Evolutionary conservation across 64 coral and sea anemone genomes (phyloP).

Genomic region (Acropora yongei): DNA sequence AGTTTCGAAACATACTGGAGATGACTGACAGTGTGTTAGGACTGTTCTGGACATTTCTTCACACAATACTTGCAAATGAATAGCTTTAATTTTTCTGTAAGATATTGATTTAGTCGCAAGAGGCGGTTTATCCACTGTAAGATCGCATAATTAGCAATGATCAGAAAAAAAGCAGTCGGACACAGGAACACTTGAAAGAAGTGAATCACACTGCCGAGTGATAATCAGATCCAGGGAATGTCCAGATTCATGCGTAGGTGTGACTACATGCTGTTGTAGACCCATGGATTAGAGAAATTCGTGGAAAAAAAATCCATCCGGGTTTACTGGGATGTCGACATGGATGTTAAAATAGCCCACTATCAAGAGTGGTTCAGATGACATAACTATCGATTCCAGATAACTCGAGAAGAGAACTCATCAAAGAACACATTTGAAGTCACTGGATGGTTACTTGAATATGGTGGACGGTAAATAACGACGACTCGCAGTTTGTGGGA

Average conservation of each 20-base stretch:
- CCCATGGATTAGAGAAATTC: too few species aligned
- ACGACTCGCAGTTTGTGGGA: background rate
- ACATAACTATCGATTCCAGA: slow-evolving; percentile 20
- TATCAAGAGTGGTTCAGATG: slow-evolving; percentile 15
- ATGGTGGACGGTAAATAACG: slow-evolving; percentile 11
- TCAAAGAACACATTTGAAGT: slow-evolving; percentile 34
- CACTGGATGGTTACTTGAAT: slow-evolving; percentile 9
- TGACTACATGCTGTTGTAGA: too few species aligned
- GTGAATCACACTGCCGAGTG: too few species aligned
- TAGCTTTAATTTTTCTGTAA: slow-evolving; percentile 13
- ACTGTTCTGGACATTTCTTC: slow-evolving; percentile 15
- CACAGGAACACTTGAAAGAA: too few species aligned
- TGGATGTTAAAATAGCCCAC: background rate
- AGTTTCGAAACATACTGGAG: background rate
- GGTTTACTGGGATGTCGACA: background rate
- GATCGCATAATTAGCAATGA: too few species aligned
- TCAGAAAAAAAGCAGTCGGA: too few species aligned
- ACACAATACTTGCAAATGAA: background rate
- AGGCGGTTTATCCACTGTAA: too few species aligned
- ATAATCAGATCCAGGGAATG: too few species aligned
- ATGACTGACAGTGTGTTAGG: slow-evolving; percentile 25
- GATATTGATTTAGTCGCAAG: too few species aligned
- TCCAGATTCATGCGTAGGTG: too few species aligned
- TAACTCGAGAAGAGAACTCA: slow-evolving; percentile 10
- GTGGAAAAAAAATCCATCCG: background rate